phyloP scores from a whole-genome alignment of 92 coral and sea anemone species.

The Actinostola sp. region DNA sequence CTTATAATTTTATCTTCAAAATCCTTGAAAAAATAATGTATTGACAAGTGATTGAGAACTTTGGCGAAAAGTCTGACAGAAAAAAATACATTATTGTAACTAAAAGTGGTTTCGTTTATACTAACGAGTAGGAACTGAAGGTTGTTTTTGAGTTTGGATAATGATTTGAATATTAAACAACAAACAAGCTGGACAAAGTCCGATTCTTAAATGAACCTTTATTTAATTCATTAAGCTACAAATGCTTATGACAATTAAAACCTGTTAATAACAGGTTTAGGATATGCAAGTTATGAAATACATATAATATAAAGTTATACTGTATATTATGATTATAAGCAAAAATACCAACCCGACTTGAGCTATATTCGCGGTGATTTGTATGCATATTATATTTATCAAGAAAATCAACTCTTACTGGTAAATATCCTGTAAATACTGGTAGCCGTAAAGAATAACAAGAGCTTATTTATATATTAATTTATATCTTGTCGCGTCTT shows the following conservation, averaged over 20 bases:
- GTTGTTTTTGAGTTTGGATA: background rate
- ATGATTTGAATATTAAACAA: constrained; percentile 6
- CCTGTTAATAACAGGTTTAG: no score
- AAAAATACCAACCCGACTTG: no score
- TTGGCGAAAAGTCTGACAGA: no score
- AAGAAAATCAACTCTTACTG: background rate
- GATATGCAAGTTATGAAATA: background rate
- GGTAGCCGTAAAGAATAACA: background rate
- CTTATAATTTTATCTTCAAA: no score
- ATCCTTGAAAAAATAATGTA: no score
- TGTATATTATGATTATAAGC: no score
- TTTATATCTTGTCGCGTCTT: background rate
- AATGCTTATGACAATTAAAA: no score
- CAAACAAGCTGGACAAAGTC: background rate
- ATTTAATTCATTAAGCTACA: no score
- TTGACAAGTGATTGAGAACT: no score
- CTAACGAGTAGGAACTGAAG: background rate
- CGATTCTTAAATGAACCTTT: constrained; percentile 1
- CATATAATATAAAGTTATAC: background rate
- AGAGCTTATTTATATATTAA: background rate
- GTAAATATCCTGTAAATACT: no score
- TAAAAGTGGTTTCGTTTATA: no score
- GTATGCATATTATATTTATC: background rate
- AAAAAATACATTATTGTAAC: no score
- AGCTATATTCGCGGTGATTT: background rate